Percentiles rank a stretch among this genome's conserved stretches.
Evolutionary conservation across 2,888 invertebrate species (phyloP).

Genomic region (Spodoptera littoralis): DNA sequence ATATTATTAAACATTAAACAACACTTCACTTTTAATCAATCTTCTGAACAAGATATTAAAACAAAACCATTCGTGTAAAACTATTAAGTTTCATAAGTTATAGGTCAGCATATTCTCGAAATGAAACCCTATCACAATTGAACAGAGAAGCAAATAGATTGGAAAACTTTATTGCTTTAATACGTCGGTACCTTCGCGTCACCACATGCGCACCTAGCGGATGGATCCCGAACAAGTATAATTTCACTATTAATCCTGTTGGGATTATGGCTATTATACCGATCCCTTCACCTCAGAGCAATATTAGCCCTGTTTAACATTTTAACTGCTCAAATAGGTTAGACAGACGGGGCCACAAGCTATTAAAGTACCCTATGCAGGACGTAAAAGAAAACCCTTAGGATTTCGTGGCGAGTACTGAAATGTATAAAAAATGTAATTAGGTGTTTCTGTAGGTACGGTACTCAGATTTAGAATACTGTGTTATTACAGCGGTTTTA

Average conservation of each 20-base stretch:
- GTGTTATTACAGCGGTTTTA: too few species aligned
- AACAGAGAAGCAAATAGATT: constrained; percentile 8
- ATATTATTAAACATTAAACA: too few species aligned
- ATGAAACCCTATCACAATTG: constrained; percentile 2
- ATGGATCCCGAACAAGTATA: constrained; percentile 49
- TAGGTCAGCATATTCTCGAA: constrained; percentile 2
- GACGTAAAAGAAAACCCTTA: not conserved
- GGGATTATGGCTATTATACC: constrained; percentile 47
- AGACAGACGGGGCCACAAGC: constrained; percentile 18
- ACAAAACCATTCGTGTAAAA: constrained; percentile 8
- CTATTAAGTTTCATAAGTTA: constrained; percentile 4
- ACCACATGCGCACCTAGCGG: constrained; percentile 37
- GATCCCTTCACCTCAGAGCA: constrained; percentile 44
- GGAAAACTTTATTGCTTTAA: constrained; percentile 13
- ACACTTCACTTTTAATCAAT: too few species aligned
- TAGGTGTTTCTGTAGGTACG: too few species aligned
- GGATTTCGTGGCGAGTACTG: too few species aligned
- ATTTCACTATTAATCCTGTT: constrained; percentile 54
- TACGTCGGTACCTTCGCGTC: constrained; percentile 24
- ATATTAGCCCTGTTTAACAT: constrained; percentile 57
- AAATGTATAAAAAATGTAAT: too few species aligned
- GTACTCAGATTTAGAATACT: too few species aligned
- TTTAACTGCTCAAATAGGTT: constrained; percentile 39
- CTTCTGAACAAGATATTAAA: too few species aligned
- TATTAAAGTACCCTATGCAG: constrained; percentile 22